Evolutionary conservation across 2,888 invertebrate genomes (phyloP).

Genomic region (Cephus rjabovi): DNA sequence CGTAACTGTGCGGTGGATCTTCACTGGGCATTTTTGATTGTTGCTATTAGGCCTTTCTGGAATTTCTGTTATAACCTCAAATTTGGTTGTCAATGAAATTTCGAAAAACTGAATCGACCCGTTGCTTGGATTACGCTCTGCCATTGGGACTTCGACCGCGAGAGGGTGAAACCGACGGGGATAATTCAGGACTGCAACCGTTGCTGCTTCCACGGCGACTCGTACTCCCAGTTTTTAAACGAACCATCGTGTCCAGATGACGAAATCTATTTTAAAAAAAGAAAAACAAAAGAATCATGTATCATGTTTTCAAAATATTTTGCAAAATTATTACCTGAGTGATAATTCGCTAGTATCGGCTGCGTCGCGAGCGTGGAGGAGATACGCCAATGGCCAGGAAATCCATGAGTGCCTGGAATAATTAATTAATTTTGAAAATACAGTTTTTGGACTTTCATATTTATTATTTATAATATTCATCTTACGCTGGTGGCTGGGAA

Average conservation of each 20-base stretch:
- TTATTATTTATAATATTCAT: slow-evolving; percentile 7
- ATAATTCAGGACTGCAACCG: slow-evolving; percentile 78
- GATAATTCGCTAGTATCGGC: slow-evolving; percentile 78
- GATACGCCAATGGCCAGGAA: slow-evolving; percentile 91
- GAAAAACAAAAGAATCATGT: slow-evolving; percentile 11
- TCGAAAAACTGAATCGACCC: not conserved
- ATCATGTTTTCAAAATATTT: slow-evolving; percentile 7
- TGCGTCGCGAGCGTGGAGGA: slow-evolving; percentile 82
- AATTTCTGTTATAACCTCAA: not conserved
- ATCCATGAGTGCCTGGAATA: slow-evolving; percentile 85
- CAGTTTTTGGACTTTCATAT: not conserved
- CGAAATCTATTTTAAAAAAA: slow-evolving; percentile 74
- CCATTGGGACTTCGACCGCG: slow-evolving; percentile 59
- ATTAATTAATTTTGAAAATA: not conserved
- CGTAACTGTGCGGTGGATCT: not conserved
- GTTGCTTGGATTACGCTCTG: slow-evolving; percentile 43
- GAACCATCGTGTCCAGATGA: slow-evolving; percentile 87
- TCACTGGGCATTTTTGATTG: not conserved
- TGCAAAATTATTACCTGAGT: slow-evolving; percentile 73
- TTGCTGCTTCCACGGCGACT: slow-evolving; percentile 72
- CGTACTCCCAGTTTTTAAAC: slow-evolving; percentile 73
- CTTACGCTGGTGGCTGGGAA: slow-evolving; percentile 42
- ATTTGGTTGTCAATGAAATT: not conserved
- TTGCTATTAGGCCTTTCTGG: not conserved
- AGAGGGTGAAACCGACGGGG: slow-evolving; percentile 68